Base-by-base conservation (phyloP, 2,888 invertebrate species). In the Drosophila suboccidentalis region DNA sequence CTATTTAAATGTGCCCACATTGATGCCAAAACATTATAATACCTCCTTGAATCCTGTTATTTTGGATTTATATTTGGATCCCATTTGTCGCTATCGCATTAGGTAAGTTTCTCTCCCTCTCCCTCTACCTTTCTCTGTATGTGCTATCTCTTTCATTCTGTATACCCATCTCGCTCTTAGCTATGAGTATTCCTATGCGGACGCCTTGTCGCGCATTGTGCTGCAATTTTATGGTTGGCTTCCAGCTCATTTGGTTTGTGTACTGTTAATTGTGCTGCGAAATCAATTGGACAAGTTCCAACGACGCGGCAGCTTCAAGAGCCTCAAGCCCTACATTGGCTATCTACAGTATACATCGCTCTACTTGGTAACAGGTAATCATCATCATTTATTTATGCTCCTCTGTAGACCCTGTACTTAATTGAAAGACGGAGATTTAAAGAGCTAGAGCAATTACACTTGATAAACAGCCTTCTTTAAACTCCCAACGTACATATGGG, bases 81-180 rank as follows among this genome's bases (percentile, higher is more conserved):
- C 96, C 5, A 93, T 94, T 43, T 97, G 97, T 89, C 94, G 94
- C n/a, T 97, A 95, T 88, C 94, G 93, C 58, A 93, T 96, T 43
- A 95, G 95, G 95, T 95, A 93, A 61, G 63, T 59, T 1, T 4
- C n/a, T 29, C 53, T 38, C 26, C 34, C 32, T 44, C 32, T 41
- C 13, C 22, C 19, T 55, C 41, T 10, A 29, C 17, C 5, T 44
- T 5, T 60, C 50, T 50, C 15, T 29, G 29, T 4, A 29, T 29
- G 9, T 13, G 19, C 34, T 22, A 0, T 26, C 6, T 54, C 11
- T 51, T 26, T 34, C 19, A 44, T n/a, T 36, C 1, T 13, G 1
- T 43, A 34, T 43, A 34, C n/a, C 19, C 17, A 0, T 57, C 44
- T 69, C 64, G 4, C 15, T 65, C 17, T n/a, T 6, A 92, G 92